Conservation (phyloP, 2,797 vertebrate species). For the Erpetoichthys calabaricus region DNA sequence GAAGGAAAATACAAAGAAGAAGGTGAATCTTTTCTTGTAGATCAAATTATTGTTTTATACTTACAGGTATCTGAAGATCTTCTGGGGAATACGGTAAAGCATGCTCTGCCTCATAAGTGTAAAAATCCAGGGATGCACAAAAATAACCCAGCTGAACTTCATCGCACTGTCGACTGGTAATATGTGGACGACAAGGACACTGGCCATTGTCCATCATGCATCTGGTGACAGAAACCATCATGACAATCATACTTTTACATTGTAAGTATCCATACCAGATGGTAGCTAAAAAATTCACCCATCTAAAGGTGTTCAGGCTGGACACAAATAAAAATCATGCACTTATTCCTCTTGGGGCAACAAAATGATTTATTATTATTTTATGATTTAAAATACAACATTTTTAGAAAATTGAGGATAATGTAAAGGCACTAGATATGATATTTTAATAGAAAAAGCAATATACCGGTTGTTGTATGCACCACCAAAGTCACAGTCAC, state of each 20-base stretch:
- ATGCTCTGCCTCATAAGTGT: slow-evolving; percentile 63
- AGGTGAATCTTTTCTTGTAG: too few species aligned
- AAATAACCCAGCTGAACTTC: slow-evolving; percentile 70
- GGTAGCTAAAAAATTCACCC: too few species aligned
- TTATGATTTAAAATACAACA: neutral
- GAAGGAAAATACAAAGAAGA: too few species aligned
- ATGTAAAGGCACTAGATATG: neutral
- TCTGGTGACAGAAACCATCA: slow-evolving; percentile 25
- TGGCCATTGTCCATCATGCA: slow-evolving; percentile 63
- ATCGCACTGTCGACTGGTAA: slow-evolving; percentile 61
- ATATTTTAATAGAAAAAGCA: neutral
- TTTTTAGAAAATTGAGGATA: neutral
- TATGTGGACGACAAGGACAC: slow-evolving; percentile 62
- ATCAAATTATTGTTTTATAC: slow-evolving; percentile 14
- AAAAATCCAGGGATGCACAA: slow-evolving; percentile 67
- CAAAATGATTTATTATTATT: neutral
- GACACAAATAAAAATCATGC: too few species aligned
- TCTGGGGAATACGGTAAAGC: slow-evolving; percentile 38
- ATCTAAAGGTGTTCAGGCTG: too few species aligned
- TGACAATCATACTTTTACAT: neutral
- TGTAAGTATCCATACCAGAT: too few species aligned
- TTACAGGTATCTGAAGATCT: slow-evolving; percentile 55
- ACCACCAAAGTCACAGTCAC: slow-evolving; percentile 74
- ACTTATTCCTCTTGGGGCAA: neutral
- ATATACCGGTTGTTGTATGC: slow-evolving; percentile 66